Base-by-base conservation (phyloP, 1,140 invertebrate species). In the Drosophila nasuta region DNA sequence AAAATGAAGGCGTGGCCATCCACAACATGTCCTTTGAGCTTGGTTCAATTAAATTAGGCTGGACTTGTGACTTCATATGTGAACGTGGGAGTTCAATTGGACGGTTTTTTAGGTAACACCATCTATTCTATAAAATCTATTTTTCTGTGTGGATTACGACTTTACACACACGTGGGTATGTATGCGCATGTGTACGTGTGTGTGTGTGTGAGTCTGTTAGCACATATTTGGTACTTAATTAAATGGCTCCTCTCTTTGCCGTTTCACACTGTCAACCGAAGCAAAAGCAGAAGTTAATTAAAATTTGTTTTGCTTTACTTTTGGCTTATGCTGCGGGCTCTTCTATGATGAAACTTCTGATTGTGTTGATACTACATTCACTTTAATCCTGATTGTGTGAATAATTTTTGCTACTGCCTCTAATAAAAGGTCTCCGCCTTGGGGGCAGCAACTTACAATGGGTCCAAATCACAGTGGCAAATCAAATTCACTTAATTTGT, bases 231-330 rank as follows among this genome's bases (percentile, higher is more conserved):
- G 35, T n/a, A 51, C 33, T 64, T 70, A 62, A 74, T 69, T 62
- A 74, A 74, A 69, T 41, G 33, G 8, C 15, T 20, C 11, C 51
- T 8, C 10, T 8, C 43, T 7, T 25, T 43, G 41, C 52, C 13
- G 51, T 52, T 58, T 59, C 1, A 48, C 38, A 57, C 30, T 58
- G 56, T 60, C 49, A 75, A 58, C 25, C 6, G 4, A n/a, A 20
- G 51, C 58, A 54, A 64, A 60, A 52, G 54, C 54, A 43, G 64
- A 88, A 83, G 83, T 83, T 87, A 87, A 87, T 87, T 87, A 76
- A 87, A 87, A 80, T 83, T 79, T 83, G 77, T 80, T 88, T 83
- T 88, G 63, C 58, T 83, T 87, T 88, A 69, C 66, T 74, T 74
- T 70, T 49, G 76, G 48, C 56, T 41, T 67, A 41, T 56, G 67